A percentile compares a stretch with the other conserved stretches of the same genome.
Conservation (phyloP, 2,113 vertebrate genomes). For the Gallinago jamesoni region DNA sequence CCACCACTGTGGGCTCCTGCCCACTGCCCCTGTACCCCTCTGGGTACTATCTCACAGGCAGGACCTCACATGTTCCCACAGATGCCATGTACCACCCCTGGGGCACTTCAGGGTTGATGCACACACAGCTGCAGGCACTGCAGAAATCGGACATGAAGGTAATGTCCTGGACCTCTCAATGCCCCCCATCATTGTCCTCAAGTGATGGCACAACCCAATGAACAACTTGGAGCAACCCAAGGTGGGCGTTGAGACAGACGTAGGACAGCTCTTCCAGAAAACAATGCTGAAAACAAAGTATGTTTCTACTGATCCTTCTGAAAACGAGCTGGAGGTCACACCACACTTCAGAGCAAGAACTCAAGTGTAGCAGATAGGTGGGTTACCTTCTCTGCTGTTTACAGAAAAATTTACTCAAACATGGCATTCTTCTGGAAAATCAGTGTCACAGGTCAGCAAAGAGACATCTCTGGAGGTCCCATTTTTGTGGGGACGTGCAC, state of each 20-base stretch:
- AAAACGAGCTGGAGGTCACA: background rate
- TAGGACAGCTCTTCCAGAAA: background rate
- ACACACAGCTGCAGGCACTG: background rate
- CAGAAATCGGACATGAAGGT: too few species aligned
- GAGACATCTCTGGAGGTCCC: background rate
- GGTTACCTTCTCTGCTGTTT: background rate
- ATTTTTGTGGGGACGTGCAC: background rate
- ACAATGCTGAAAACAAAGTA: accelerated
- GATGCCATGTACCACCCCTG: accelerated
- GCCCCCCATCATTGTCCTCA: background rate
- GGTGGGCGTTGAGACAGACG: background rate
- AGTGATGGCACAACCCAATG: background rate
- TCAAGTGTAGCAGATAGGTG: background rate
- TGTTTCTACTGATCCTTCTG: background rate
- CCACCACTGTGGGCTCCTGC: background rate
- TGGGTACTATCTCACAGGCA: background rate
- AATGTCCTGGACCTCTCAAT: background rate
- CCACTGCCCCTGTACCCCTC: background rate
- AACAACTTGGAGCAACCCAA: background rate
- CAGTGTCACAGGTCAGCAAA: background rate
- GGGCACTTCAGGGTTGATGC: background rate
- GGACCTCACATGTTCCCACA: background rate
- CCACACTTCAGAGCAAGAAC: background rate
- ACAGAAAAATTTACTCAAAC: background rate
- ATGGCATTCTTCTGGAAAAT: background rate